Evolutionary conservation across 2,888 invertebrate species (phyloP), one percentile per base, ranked within the genome.

Genomic region (Pseudococcus viburni): DNA sequence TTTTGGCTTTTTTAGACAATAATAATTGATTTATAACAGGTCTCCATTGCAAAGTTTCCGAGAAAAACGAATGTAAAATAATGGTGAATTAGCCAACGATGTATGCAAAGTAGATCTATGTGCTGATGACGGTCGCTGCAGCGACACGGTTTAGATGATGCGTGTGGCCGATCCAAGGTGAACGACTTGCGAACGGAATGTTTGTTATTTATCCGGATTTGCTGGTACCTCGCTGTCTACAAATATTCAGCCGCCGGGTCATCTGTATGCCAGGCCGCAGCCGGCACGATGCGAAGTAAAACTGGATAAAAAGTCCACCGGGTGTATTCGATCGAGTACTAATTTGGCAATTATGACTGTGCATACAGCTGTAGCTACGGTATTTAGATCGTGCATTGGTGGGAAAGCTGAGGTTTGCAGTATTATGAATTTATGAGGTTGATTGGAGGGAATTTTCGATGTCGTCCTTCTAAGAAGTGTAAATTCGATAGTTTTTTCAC

Each of bases 101-200:
- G 19, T 19, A 59, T 19, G 11, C 59, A 9, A 59, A 59, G 59
- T 59, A 59, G 59, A 59, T 59, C 26, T 4, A 73, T 73, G 11
- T 33, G 33, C 33, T 15, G 68, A 73, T 33, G 80, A 26, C 3
- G 42, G n/a, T 39, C 80, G 80, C 42, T 39, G 80, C 33, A n/a
- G 55, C 55, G 85, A 22, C 55, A 12, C 55, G 55, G 15, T 26
- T 42, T 26, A 11, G 42, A 86, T 86, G 86, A 55, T 87, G 88
- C 83, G 88, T 88, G 88, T 88, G 88, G 88, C 83, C 88, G 59
- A 88, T 80, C 80, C 88, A 88, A 88, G 88, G 88, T 88, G 88
- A 88, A 88, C 88, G 59, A 83, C 88, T 84, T 59, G 86, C 26
- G 42, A 59, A 86, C 86, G 86, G 86, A 86, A 86, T 86, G 86